Base-by-base conservation (phyloP, 2,797 vertebrate genomes). In the Scomberomorus guttatus region DNA sequence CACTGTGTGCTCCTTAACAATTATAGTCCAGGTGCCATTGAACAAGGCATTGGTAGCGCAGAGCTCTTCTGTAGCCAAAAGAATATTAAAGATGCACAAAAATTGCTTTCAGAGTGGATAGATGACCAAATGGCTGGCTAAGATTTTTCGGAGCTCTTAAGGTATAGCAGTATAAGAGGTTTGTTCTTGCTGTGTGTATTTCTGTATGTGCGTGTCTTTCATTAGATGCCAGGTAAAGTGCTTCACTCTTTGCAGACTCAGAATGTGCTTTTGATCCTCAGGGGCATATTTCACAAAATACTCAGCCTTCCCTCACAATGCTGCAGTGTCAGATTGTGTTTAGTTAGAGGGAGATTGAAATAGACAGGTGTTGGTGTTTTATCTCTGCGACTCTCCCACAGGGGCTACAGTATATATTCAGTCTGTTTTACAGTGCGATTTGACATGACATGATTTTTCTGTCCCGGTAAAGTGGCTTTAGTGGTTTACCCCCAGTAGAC, bases 361-460 rank as follows among this genome's bases (percentile, higher is more conserved):
- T 42, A 39, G 75, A 79, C 80, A 77, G 46, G 39, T 83, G 74
- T 75, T 80, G 22, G 67, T 81, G 75, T 81, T 81, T 78, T 78
- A 59, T 78, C 37, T 75, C 71, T 29, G 11, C 3, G 22, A 69
- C 54, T 64, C 51, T 56, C 42, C 77, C 79, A 61, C 32, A 46
- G 64, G 60, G 63, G 3, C n/a, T 34, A 71, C 57, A 55, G 44
- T 64, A 58, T 54, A 60, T 61, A 77, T 72, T 68, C 65, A 39
- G 22, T 72, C 58, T 65, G 65, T 66, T 79, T 68, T 67, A 55
- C 50, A 46, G n/a, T 69, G 27, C 59, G 62, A 69, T 74, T 70
- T 79, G 57, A 77, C 13, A 3, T 78, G 51, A 70, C 54, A 56
- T 54, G 37, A 14, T 39, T 75, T 75, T 56, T 56, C 59, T 77